Percentiles rank a stretch among this genome's conserved stretches.
Evolutionary conservation across 2,888 invertebrate species (phyloP).

Genomic region (Cerastis rubricosa): DNA sequence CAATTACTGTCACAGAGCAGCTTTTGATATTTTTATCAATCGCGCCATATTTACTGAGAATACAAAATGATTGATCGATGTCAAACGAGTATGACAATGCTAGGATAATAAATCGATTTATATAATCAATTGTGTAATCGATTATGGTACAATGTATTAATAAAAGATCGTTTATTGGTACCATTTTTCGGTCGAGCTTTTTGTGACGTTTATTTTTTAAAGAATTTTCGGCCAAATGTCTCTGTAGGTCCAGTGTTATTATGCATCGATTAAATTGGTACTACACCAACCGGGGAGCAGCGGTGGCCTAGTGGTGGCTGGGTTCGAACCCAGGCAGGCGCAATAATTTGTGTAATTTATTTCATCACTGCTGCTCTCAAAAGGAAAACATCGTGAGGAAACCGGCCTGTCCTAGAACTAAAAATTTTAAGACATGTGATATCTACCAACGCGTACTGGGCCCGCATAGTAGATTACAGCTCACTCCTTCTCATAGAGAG

Average conservation of each 20-base stretch:
- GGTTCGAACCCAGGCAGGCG: no score
- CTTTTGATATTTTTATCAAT: constrained; percentile 75
- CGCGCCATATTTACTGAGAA: constrained; percentile 66
- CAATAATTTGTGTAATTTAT: no score
- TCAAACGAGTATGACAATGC: constrained; percentile 67
- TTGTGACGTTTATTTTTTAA: neutral
- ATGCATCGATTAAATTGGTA: neutral
- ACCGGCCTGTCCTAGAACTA: no score
- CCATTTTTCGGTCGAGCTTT: neutral
- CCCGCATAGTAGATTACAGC: no score
- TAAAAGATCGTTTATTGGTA: constrained; percentile 36
- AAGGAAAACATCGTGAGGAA: no score
- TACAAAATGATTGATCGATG: constrained; percentile 75
- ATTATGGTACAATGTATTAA: constrained; percentile 62
- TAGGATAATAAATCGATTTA: constrained; percentile 69
- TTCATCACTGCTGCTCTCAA: no score
- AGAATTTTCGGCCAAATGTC: neutral
- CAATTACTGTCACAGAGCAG: constrained; percentile 80
- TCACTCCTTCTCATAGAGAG: no score
- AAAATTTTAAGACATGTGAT: no score
- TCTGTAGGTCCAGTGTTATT: neutral
- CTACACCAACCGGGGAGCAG: no score
- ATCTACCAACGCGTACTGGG: no score
- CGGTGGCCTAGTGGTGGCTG: no score
- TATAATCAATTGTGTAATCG: constrained; percentile 66